Evolutionary conservation across 2,888 invertebrate genomes (phyloP).

Genomic region (Lomographa bimaculata): DNA sequence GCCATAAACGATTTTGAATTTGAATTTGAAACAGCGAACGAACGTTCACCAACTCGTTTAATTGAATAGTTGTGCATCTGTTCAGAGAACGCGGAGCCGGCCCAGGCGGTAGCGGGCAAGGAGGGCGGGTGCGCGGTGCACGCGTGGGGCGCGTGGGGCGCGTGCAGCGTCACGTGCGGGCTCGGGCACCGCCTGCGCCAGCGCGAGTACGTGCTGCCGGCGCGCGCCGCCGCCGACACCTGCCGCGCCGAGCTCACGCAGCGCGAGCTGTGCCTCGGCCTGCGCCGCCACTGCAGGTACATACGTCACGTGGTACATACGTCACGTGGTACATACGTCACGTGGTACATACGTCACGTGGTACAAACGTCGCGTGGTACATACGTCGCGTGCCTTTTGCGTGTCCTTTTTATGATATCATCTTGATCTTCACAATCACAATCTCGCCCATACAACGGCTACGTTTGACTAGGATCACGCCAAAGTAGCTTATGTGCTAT

Average conservation of each 20-base stretch:
- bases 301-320: background rate
- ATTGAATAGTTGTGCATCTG: background rate
- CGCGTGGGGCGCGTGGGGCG: conserved; percentile 91
- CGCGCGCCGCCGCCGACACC: conserved; percentile 76
- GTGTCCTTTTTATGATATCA: no score
- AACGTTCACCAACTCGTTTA: no score
- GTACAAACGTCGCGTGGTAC: no score
- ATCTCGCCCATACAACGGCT: no score
- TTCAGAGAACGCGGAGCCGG: conserved; percentile 27
- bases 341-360: no score
- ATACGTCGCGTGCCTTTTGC: no score
- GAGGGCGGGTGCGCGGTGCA: conserved; percentile 86
- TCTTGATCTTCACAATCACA: no score
- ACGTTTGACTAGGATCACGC: no score
- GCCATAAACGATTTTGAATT: no score
- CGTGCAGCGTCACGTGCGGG: conserved; percentile 92
- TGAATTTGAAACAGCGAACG: no score
- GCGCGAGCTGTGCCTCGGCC: conserved; percentile 75
- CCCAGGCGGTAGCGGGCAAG: conserved; percentile 46
- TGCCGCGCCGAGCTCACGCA: conserved; percentile 86
- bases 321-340: no score
- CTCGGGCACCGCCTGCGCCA: conserved; percentile 87
- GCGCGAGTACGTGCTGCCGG: conserved; percentile 77
- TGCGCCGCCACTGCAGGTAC: conserved; percentile 73
- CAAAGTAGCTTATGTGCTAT: no score